Evolutionary conservation across 2,888 invertebrate species (phyloP), one percentile per base, ranked within the genome.

Genomic region (Melitaea athalia): DNA sequence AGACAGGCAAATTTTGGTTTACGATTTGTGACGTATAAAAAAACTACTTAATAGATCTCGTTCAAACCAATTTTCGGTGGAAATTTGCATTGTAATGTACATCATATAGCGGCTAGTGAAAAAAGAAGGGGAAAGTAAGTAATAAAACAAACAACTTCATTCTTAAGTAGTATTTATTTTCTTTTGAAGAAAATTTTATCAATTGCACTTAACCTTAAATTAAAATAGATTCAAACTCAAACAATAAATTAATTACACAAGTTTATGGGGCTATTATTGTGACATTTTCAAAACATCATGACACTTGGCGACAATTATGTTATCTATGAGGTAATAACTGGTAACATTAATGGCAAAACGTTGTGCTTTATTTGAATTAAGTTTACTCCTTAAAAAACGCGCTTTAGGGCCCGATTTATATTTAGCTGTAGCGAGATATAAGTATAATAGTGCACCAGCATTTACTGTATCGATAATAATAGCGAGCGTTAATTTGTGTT

Each of bases 321-420:
- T 52, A 61, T 43, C 45, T 55, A 33, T 49, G 52, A 69, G 69
- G 52, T 59, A n/a, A 69, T 55, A 15, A 62, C 42, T 68, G 59
- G 59, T 64, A 70, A 59, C 64, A n/a, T 53, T 24, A 61, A 66
- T 66, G 66, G 66, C 53, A 61, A 66, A 38, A 6, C 24, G n/a
- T 49, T 59, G 14, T 38, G 24, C 33, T 53, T 53, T 45, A 60
- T 38, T n/a, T n/a, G n/a, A n/a, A n/a, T n/a, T n/a, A n/a, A n/a
- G n/a, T n/a, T n/a, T n/a, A n/a, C n/a, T n/a, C n/a, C n/a, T n/a
- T n/a, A n/a, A n/a, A n/a, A n/a, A n/a, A n/a, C n/a, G n/a, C n/a
- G n/a, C n/a, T n/a, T n/a, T n/a, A n/a, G n/a, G n/a, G n/a, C n/a
- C n/a, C n/a, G n/a, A n/a, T n/a, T n/a, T n/a, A n/a, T n/a, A n/a